Evolutionary conservation across 2,888 invertebrate species (phyloP).

Genomic region (Harmothoe impar): DNA sequence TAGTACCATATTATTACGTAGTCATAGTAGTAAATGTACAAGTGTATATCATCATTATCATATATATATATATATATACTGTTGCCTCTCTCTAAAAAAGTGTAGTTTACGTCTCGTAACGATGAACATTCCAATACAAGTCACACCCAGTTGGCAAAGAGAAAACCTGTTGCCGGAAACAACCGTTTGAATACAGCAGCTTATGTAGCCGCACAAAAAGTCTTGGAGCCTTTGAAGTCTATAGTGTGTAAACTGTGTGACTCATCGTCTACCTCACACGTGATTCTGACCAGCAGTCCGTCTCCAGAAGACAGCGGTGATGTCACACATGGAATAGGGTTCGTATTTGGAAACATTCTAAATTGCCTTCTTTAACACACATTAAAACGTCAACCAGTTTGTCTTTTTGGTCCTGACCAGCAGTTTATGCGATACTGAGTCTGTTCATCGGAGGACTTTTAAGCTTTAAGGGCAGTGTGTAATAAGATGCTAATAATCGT

Average conservation of each 20-base stretch:
- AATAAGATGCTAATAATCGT: neutral
- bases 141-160: constrained; percentile 48
- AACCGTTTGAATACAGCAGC: constrained; percentile 44
- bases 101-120: constrained; percentile 20
- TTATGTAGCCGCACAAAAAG: constrained; percentile 26
- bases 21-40: neutral
- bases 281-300: constrained; percentile 53
- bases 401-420: constrained; percentile 27
- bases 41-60: neutral
- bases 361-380: constrained; percentile 37
- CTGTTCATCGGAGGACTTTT: constrained; percentile 6
- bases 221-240: constrained; percentile 53
- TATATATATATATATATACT: constrained; percentile 25
- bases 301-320: constrained; percentile 46
- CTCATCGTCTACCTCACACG: constrained; percentile 5
- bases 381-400: constrained; percentile 2
- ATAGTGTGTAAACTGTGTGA: constrained; percentile 19
- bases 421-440: constrained; percentile 49
- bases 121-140: constrained; percentile 54
- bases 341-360: constrained; percentile 58
- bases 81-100: constrained; percentile 29
- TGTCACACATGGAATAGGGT: constrained; percentile 53
- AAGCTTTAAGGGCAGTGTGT: neutral
- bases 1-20: neutral
- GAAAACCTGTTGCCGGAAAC: constrained; percentile 44